Evolutionary conservation across 2,888 invertebrate species (phyloP).

Genomic region (Girardia tigrina): DNA sequence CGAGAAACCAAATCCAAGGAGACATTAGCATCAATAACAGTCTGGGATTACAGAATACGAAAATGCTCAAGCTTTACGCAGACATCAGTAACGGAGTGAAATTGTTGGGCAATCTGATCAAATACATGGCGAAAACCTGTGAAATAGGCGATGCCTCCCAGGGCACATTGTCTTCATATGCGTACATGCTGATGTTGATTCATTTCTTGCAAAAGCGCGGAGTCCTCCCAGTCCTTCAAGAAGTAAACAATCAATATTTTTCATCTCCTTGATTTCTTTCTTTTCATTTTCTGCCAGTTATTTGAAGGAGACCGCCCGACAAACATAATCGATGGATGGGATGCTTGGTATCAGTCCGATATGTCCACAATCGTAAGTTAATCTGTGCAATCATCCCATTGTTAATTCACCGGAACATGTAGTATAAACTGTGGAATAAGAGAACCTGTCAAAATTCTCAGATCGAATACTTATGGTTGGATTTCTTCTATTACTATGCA

Average conservation of each 20-base stretch:
- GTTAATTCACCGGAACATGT: neutral
- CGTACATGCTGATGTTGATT: conserved; percentile 56
- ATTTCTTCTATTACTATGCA: conserved; percentile 55
- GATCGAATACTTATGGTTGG: conserved; percentile 50
- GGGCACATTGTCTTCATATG: conserved; percentile 57
- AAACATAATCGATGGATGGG: conserved; percentile 52
- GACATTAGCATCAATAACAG: conserved; percentile 57
- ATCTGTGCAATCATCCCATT: neutral
- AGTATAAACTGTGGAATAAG: neutral
- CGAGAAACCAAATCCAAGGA: conserved; percentile 52
- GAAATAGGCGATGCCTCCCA: conserved; percentile 56
- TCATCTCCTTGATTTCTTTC: neutral
- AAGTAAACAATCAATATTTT: conserved; percentile 51
- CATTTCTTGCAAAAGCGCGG: conserved; percentile 55
- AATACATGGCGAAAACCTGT: conserved; percentile 55
- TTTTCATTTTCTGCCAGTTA: neutral
- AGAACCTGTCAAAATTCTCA: neutral
- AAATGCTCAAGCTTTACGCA: conserved; percentile 53
- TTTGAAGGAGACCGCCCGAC: neutral
- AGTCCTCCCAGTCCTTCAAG: conserved; percentile 56
- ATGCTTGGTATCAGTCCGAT: conserved; percentile 54
- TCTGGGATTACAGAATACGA: conserved; percentile 55
- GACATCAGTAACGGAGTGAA: conserved; percentile 53
- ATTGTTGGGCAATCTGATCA: conserved; percentile 53
- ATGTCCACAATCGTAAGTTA: conserved; percentile 26